Conservation (phyloP, 1,140 invertebrate species). For the Drosophila mayri region DNA sequence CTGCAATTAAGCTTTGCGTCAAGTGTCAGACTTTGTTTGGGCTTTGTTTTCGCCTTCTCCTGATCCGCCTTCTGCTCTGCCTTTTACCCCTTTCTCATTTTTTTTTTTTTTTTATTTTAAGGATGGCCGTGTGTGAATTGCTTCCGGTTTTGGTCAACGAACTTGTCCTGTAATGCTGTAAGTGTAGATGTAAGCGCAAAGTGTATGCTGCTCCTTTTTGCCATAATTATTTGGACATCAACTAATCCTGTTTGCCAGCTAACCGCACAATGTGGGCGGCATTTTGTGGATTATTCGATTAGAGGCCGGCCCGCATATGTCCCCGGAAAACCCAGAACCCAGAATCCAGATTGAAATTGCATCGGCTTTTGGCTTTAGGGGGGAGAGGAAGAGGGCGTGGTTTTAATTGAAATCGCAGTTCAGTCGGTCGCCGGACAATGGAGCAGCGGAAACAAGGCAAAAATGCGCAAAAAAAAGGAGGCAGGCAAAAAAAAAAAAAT, state of each 20-base stretch:
- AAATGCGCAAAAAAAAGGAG: conserved; percentile 20
- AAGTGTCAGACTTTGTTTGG: conserved; percentile 43
- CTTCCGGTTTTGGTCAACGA: conserved; percentile 69
- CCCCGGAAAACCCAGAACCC: conserved; percentile 1
- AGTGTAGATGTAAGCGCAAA: not conserved
- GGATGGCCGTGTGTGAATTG: conserved; percentile 24
- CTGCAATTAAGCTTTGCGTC: conserved; percentile 73
- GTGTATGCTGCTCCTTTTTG: not conserved
- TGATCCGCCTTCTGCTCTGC: not conserved
- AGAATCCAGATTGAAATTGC: conserved; percentile 19
- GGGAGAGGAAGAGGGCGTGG: not conserved
- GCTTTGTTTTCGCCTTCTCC: conserved; percentile 1
- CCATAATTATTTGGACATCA: conserved; percentile 19
- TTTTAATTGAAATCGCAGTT: conserved; percentile 56
- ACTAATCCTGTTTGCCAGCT: conserved; percentile 12
- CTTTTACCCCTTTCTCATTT: not conserved
- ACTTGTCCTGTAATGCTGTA: conserved; percentile 23
- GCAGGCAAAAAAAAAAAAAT: conserved; percentile 4
- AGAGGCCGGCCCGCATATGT: conserved; percentile 9
- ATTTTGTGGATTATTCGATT: conserved; percentile 33
- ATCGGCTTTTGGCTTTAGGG: conserved; percentile 11
- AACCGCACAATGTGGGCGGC: conserved; percentile 13
- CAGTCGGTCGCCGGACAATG: conserved; percentile 11
- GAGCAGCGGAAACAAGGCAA: conserved; percentile 17
- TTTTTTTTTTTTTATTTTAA: not conserved